Evolutionary conservation across 2,113 vertebrate genomes (phyloP), one percentile per base, ranked within the genome.

Genomic region (Labrus mixtus): DNA sequence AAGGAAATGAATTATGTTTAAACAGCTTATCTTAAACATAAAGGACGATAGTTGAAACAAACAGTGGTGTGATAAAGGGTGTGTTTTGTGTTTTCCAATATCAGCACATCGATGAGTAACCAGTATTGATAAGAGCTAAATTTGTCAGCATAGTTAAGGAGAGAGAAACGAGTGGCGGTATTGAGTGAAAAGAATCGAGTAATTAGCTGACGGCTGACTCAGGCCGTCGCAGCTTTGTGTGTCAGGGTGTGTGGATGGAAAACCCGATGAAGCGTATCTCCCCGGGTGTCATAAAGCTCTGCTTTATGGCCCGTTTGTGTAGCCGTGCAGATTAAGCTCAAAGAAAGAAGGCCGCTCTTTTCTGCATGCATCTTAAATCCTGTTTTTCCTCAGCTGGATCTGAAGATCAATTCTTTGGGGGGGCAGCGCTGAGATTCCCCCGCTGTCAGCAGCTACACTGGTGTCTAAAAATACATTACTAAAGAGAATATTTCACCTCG

Each of bases 271-370:
- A 88, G 90, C 82, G 70, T 83, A 69, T 90, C 90, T 93, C 84
- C 59, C 20, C 4, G 88, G 82, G 82, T 88, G 87, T 92, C 89
- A 92, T 93, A 93, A 93, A 92, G 89, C 85, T 84, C 80, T 89
- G 25, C 84, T 93, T 94, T 91, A 93, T 91, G 89, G 88, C 84
- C 83, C 65, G 93, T 90, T 91, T 93, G 89, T 93, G 88, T 91
- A 92, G 90, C 89, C 76, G 25, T 78, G 89, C 89, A 93, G 93
- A 94, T 94, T 92, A 93, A 90, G 84, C 91, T 94, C 85, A 93
- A 90, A 92, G 90, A 91, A 82, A 92, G 87, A 89, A 63, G 51
- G 83, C 78, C 66, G 33, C 76, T 88, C 79, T 90, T 81, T 89
- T 88, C 78, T 85, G 73, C 66, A 71, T 82, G 86, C 87, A 86